Evolutionary conservation across 2,797 vertebrate species (phyloP), one percentile per base, ranked within the genome.

Genomic region (Acipenser oxyrinchus): DNA sequence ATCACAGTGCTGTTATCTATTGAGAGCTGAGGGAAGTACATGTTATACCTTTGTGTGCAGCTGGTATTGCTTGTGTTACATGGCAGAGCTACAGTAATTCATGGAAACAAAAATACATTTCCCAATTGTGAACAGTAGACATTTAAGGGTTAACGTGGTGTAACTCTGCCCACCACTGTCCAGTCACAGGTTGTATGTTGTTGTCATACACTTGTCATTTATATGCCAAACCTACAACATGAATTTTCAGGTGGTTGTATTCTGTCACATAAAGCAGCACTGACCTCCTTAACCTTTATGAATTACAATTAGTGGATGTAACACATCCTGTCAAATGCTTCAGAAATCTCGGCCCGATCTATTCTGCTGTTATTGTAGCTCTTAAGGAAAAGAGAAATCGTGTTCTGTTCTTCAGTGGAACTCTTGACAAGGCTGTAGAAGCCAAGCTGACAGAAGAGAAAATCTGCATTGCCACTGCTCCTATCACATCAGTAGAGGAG

Each of bases 201-300:
- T 85, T 87, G 85, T 78, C 76, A 68, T 80, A 90, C 84, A 88
- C 86, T 81, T 82, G 88, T 83, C 84, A 91, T 91, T 90, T 91
- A 89, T 88, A 91, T 90, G 88, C 87, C 78, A 72, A 72, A 81
- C 84, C 86, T 84, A 88, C 37, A 37, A 37, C 37, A 37, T 37
- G 4, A 37, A 37, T 37, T 89, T 57, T 87, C 87, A 86, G 84
- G 85, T 84, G 85, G 87, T 88, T 89, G 86, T 87, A 86, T 87
- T 86, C 88, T 87, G 89, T 88, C 88, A 87, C 82, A 86, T 90
- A 90, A 91, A 91, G 90, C 90, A 88, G 87, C 88, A 89, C 86
- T 91, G 90, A 91, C 90, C 90, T 87, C 87, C 86, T 90, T 91
- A 91, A 91, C 90, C 90, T 91, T 90, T 91, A 86, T 91, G 89